Conservation (phyloP, 1,140 invertebrate species). For the Drosophila paulistorum region DNA sequence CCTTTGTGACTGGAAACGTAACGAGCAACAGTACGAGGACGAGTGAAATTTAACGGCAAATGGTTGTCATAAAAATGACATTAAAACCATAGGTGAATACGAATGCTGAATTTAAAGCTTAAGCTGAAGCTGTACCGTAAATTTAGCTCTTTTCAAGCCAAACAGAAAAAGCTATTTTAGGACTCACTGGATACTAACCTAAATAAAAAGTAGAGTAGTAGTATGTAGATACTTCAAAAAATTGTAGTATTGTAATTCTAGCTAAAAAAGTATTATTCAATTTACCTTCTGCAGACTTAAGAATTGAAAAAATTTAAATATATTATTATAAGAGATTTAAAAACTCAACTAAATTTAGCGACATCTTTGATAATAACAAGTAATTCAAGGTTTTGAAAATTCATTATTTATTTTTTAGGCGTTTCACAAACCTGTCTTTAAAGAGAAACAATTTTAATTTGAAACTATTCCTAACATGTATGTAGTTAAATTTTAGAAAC, state of each 20-base stretch:
- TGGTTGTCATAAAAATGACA: constrained; percentile 58
- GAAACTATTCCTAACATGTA: neutral
- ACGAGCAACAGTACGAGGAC: constrained; percentile 1
- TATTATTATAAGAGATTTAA: too few species aligned
- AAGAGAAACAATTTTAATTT: neutral
- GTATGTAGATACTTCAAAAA: too few species aligned
- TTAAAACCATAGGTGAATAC: constrained; percentile 47
- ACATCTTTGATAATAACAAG: too few species aligned
- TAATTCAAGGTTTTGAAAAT: too few species aligned
- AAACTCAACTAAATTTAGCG: too few species aligned
- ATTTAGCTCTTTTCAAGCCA: neutral
- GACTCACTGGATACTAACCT: too few species aligned
- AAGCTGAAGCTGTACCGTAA: constrained; percentile 13
- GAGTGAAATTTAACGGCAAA: constrained; percentile 32
- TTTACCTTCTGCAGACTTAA: too few species aligned
- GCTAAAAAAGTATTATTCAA: too few species aligned
- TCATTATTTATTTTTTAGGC: too few species aligned
- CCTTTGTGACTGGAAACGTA: constrained; percentile 10
- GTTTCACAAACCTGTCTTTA: neutral
- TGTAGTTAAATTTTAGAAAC: neutral
- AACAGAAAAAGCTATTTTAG: neutral
- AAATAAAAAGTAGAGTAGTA: too few species aligned
- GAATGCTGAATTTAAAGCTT: constrained; percentile 36
- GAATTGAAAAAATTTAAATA: too few species aligned
- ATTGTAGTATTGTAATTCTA: too few species aligned